Evolutionary conservation across 1,140 invertebrate species (phyloP).

Genomic region (Hermetia illucens): DNA sequence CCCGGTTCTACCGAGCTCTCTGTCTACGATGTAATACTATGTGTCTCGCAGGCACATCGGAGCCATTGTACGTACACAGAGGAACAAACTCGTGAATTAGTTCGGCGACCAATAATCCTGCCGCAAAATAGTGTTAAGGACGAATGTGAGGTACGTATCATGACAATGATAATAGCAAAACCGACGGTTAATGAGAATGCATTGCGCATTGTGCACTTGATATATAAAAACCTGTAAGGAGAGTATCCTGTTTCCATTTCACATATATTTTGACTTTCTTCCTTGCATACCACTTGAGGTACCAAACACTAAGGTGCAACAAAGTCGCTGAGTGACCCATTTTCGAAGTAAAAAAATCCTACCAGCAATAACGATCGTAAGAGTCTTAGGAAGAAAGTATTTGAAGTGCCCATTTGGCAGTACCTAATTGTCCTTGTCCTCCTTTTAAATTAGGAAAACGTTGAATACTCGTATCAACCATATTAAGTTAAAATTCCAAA

Average conservation of each 20-base stretch:
- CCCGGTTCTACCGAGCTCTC: slow-evolving; percentile 36
- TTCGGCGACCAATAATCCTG: slow-evolving; percentile 31
- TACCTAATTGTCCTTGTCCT: slow-evolving; percentile 2
- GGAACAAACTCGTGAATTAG: slow-evolving; percentile 62
- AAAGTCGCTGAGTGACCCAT: background rate
- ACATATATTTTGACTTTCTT: too few species aligned
- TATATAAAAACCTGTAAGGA: too few species aligned
- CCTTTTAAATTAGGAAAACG: too few species aligned
- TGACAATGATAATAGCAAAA: background rate
- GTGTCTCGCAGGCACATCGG: slow-evolving; percentile 80
- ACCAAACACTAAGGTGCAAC: background rate
- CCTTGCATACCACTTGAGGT: too few species aligned
- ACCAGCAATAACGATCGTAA: background rate
- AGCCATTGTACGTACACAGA: slow-evolving; percentile 82
- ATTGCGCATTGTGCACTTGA: too few species aligned
- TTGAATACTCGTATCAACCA: too few species aligned
- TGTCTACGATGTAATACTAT: slow-evolving; percentile 74
- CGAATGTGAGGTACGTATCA: slow-evolving; percentile 6
- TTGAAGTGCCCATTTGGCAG: background rate
- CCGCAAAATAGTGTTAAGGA: slow-evolving; percentile 31
- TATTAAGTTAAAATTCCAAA: too few species aligned
- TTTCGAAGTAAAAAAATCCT: background rate
- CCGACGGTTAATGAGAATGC: too few species aligned
- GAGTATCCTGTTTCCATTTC: too few species aligned
- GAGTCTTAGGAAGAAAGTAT: background rate